These are phyloP conservation scores for Nannobrachium achirus DNA, from an alignment of 2,113 vertebrate genomes.

Conservation along the genomic window DNA sequence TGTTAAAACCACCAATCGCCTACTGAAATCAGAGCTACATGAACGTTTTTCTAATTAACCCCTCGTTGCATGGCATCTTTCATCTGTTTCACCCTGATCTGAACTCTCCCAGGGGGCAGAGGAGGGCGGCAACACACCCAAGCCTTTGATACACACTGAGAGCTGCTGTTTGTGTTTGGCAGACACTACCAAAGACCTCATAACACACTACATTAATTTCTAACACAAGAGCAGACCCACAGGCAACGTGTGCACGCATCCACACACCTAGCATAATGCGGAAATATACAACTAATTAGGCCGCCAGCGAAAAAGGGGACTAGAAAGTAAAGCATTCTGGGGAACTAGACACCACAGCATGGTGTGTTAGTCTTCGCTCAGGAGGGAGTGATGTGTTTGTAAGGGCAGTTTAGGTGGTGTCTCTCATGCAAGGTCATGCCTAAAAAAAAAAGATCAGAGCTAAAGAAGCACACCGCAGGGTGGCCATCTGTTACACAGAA, in stretches of 20 bases:
- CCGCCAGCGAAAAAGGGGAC: conserved; percentile 36
- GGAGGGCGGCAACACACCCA: conserved; percentile 41
- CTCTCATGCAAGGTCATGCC: conserved; percentile 35
- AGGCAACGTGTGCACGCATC: conserved; percentile 11
- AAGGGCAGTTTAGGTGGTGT: conserved; percentile 10
- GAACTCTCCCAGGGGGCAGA: conserved; percentile 34
- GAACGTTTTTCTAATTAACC: conserved; percentile 68
- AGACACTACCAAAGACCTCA: conserved; percentile 55
- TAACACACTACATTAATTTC: conserved; percentile 30
- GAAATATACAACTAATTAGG: conserved; percentile 10
- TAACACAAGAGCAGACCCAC: neutral
- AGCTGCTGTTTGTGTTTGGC: conserved; percentile 42
- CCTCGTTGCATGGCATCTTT: conserved; percentile 57
- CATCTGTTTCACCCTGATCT: conserved; percentile 61
- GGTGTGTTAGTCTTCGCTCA: conserved; percentile 56
- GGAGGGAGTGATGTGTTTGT: conserved; percentile 43
- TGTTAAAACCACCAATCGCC: too few relatives aligned
- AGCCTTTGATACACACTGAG: conserved; percentile 45
- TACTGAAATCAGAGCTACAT: conserved; percentile 30
- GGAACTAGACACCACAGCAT: conserved; percentile 59
- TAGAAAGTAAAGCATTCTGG: conserved; percentile 54
- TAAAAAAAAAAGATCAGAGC: conserved; percentile 67
- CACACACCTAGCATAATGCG: neutral
- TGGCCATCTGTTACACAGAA: conserved; percentile 36
- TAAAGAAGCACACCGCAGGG: conserved; percentile 29